Evolutionary conservation across 2,113 vertebrate species (phyloP), one percentile per base, ranked within the genome.

Genomic region (Cyprinus carpio): DNA sequence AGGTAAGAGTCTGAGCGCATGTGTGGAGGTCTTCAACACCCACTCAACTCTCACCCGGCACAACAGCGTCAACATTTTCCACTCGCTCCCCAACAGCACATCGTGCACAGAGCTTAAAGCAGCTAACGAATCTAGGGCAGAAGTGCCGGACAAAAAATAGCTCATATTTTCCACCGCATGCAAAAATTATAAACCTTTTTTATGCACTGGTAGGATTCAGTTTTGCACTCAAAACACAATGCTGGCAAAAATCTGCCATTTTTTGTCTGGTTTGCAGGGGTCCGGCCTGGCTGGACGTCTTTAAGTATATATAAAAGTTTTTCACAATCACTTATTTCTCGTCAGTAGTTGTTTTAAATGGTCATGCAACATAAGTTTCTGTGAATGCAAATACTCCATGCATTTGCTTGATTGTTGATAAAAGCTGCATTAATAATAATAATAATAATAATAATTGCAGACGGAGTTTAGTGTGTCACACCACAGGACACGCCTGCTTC

Each of bases 41-140:
- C 87, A 88, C 87, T 83, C 87, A 88, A 75, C 84, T 88, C 75
- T 88, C 81, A 88, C 75, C 81, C 56, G 29, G 78, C 87, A 72
- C 51, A 11, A 43, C 6, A 80, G 37, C 64, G 81, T 71, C 83
- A 69, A 80, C 31, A 75, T 86, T 88, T 88, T 88, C 84, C 87
- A 88, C 75, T 81, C 58, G 11, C 56, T 78, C 13, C 76, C 49
- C 75, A 31, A 46, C 1, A 43, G 40, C 40, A 43, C 40, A 43
- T 43, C 40, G 2, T 43, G 40, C 10, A 11, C 40, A 37, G 76
- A 84, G 46, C 9, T 81, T 56, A 87, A 75, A 2, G 3, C 46
- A 82, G 18, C 43, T 16, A 31, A 46, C n/a, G 4, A 54, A 78
- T 51, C 31, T 71, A 85, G 75, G 23, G 25, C 49, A 79, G 23